These are phyloP conservation scores for Trypoxylus dichotomus DNA, from an alignment of 1,140 invertebrate genomes.

Conservation along the genomic window DNA sequence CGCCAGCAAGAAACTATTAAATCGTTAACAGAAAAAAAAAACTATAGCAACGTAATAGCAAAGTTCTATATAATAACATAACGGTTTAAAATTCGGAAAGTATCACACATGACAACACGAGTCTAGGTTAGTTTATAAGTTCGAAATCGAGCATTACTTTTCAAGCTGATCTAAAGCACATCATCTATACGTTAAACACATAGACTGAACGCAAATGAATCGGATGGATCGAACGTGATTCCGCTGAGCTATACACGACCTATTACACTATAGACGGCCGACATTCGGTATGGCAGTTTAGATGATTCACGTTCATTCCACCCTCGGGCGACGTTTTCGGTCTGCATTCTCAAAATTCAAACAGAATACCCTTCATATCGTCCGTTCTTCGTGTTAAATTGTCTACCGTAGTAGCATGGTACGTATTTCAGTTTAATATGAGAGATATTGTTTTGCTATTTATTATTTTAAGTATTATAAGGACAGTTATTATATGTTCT, in stretches of 20 bases:
- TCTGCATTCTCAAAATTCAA: slow-evolving; percentile 8
- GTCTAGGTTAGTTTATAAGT: no score
- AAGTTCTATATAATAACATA: no score
- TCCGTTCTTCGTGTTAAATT: neutral
- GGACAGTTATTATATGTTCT: no score
- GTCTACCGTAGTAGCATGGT: neutral
- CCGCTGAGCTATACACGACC: neutral
- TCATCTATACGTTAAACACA: neutral
- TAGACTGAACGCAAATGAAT: neutral
- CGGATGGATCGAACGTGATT: neutral
- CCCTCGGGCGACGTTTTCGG: slow-evolving; percentile 6
- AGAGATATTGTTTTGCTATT: neutral
- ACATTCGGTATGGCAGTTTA: neutral
- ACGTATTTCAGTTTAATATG: neutral
- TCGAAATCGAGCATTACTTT: neutral
- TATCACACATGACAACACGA: no score
- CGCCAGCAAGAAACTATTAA: no score
- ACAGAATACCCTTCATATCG: neutral
- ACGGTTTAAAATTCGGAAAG: no score
- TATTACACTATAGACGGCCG: neutral
- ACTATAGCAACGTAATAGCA: no score
- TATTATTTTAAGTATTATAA: no score
- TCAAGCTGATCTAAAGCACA: neutral
- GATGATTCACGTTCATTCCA: slow-evolving; percentile 11
- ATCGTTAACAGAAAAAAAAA: no score